Conservation (phyloP, 2,113 vertebrate species). For the Gymnorhina tibicen region DNA sequence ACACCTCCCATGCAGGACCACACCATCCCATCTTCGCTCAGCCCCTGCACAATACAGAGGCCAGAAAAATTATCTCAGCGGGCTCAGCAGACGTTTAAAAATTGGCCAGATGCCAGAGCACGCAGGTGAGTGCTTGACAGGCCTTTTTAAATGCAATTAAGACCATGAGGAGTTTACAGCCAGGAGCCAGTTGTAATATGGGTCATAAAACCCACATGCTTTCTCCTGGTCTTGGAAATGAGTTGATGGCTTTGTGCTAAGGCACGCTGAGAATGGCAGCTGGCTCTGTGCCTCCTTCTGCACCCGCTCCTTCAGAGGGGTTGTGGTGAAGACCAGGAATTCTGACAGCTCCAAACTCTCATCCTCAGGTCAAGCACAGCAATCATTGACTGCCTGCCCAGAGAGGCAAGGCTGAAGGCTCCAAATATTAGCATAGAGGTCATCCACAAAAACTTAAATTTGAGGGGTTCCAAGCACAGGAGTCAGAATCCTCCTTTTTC, state of each 20-base stretch:
- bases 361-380: neutral
- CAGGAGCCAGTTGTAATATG: neutral
- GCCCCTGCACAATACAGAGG: neutral
- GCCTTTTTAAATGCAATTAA: neutral
- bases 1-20: neutral
- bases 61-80: neutral
- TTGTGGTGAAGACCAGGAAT: fast-evolving
- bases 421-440: neutral
- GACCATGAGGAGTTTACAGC: neutral
- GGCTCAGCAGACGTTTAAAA: neutral
- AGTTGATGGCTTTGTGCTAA: neutral
- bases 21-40: neutral
- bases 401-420: neutral
- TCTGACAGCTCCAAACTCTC: fast-evolving
- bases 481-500: neutral
- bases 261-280: neutral
- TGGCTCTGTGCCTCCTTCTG: neutral
- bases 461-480: neutral
- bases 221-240: neutral
- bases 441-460: neutral
- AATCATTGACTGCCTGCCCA: fast-evolving
- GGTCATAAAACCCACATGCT: neutral
- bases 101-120: neutral
- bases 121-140: fast-evolving
- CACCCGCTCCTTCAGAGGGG: fast-evolving